Conservation (phyloP, 2,797 vertebrate species). For the Sebastolobus alascanus region DNA sequence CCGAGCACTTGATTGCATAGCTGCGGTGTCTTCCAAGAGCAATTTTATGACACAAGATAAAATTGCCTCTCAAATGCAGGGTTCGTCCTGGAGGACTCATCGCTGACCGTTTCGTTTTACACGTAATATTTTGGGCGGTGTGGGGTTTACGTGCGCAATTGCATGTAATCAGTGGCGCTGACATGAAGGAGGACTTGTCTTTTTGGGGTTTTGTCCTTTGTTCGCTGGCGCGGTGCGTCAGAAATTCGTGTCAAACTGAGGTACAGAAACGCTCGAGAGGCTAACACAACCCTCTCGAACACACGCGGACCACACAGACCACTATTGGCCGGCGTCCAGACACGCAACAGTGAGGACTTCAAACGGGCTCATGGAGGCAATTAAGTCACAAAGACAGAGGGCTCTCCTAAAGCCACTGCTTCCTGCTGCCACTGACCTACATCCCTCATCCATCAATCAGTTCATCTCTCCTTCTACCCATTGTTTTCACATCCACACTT, state of each 20-base stretch:
- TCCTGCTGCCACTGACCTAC: conserved; percentile 66
- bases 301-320: conserved; percentile 31
- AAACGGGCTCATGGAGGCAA: conserved; percentile 64
- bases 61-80: conserved; percentile 37
- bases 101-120: conserved; percentile 21
- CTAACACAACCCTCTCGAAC: conserved; percentile 22
- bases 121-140: conserved; percentile 4
- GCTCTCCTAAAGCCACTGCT: conserved; percentile 64
- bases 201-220: conserved; percentile 27
- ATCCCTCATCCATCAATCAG: conserved; percentile 55
- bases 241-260: conserved; percentile 35
- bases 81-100: conserved; percentile 13
- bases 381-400: conserved; percentile 68
- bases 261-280: conserved; percentile 32
- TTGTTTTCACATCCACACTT: conserved; percentile 40
- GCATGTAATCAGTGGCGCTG: conserved; percentile 10
- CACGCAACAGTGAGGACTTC: conserved; percentile 61
- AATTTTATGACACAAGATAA: conserved; percentile 51
- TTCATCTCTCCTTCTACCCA: conserved; percentile 37
- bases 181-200: conserved; percentile 14
- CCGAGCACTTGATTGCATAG: conserved; percentile 24
- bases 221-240: conserved; percentile 19
- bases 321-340: conserved; percentile 54
- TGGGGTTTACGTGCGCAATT: conserved; percentile 17
- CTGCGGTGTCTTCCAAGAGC: conserved; percentile 42